These are phyloP conservation scores for Probaryconus sp. DNA, from an alignment of 1,140 invertebrate genomes.

Conservation along the genomic window DNA sequence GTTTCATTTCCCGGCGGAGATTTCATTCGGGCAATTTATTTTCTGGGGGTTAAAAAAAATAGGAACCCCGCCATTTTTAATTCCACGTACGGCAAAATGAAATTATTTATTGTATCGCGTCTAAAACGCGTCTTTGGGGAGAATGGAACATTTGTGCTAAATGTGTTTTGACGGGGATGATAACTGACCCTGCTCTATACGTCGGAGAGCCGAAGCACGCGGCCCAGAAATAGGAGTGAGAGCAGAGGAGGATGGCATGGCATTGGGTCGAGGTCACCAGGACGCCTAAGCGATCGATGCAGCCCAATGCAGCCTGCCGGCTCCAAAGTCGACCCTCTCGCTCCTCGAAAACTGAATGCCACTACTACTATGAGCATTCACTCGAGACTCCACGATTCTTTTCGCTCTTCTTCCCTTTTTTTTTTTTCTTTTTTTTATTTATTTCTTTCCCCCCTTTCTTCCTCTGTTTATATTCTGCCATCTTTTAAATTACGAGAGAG, in stretches of 20 bases:
- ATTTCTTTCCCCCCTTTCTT: no score
- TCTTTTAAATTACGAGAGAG: slow-evolving; percentile 47
- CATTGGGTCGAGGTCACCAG: slow-evolving; percentile 77
- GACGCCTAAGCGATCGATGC: slow-evolving; percentile 74
- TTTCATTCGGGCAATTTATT: no score
- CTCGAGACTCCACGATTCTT: slow-evolving; percentile 5
- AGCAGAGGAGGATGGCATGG: slow-evolving; percentile 60
- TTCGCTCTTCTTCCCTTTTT: slow-evolving; percentile 3
- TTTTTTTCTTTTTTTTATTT: slow-evolving; percentile 17
- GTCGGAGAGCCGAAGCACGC: slow-evolving; percentile 27
- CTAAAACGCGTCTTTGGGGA: not conserved
- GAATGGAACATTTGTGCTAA: slow-evolving; percentile 27
- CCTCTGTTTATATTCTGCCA: slow-evolving; percentile 20
- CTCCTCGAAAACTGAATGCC: slow-evolving; percentile 43
- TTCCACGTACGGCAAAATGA: not conserved
- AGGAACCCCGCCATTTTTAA: not conserved
- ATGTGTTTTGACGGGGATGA: slow-evolving; percentile 69
- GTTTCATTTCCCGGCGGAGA: no score
- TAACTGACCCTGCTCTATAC: slow-evolving; percentile 66
- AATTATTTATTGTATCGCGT: slow-evolving; percentile 4
- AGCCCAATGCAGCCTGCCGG: slow-evolving; percentile 73
- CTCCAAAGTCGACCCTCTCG: slow-evolving; percentile 27
- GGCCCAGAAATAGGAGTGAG: slow-evolving; percentile 41
- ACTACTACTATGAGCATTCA: slow-evolving; percentile 22
- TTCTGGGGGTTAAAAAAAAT: not conserved